Evolutionary conservation across 2,888 invertebrate genomes (phyloP), one percentile per base, ranked within the genome.

Genomic region (Neocrepidodera transversa): DNA sequence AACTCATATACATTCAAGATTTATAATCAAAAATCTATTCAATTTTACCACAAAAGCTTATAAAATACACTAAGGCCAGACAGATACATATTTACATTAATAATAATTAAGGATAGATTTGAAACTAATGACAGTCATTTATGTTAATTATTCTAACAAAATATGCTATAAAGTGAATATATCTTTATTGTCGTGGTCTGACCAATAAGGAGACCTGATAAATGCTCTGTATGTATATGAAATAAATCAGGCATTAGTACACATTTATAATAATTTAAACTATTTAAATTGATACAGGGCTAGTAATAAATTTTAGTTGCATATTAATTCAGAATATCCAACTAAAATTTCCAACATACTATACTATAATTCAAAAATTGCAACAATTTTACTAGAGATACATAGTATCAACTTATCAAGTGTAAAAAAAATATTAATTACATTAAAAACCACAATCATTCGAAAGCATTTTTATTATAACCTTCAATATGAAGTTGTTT

Each of bases 301-400:
- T 66, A 66, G 66, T 66, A 66, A 64, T 38, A 60, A 65, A 60
- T 63, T 62, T 28, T 52, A 63, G 23, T 54, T 62, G 62, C 55
- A 63, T 57, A 59, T 62, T 49, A 7, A 43, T 36, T 30, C 23
- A 42, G 45, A 57, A 63, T 47, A 26, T 54, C 28, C 58, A 60
- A 51, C 38, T 55, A 55, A 61, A 51, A 55, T 58, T 64, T 63
- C 43, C 63, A 68, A 71, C 60, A 68, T 71, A 72, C 71, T 70
- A 71, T 70, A 72, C 68, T 70, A 71, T 73, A 71, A 71, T 75
- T 71, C 70, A 77, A 76, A 70, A 80, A 80, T 79, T 80, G 78
- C 76, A 79, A 79, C 77, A 80, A 79, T 78, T 78, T 79, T 78
- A 79, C 79, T 78, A 76, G 73, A 78, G 80, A 81, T 81, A 81